Evolutionary conservation across 2,888 invertebrate genomes (phyloP).

Genomic region (Phyllotreta striolata): DNA sequence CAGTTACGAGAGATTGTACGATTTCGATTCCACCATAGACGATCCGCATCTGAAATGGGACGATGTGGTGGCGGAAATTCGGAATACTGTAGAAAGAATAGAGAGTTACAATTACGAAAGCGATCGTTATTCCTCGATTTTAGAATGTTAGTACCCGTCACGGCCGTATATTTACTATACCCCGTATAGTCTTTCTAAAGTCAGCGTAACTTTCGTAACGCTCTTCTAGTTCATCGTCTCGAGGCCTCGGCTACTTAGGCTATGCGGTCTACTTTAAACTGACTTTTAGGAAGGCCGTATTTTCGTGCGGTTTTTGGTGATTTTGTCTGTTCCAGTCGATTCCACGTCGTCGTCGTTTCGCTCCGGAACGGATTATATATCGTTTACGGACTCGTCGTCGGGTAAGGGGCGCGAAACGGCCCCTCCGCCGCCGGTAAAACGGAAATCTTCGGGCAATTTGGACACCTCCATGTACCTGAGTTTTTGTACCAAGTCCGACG

Average conservation of each 20-base stretch:
- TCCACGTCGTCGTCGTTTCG: neutral
- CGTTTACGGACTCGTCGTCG: neutral
- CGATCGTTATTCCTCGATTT: constrained; percentile 19
- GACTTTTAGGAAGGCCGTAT: neutral
- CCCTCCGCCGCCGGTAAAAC: neutral
- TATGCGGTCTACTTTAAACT: neutral
- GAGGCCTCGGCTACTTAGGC: no score
- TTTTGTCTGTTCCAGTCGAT: constrained; percentile 8
- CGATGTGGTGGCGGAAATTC: constrained; percentile 40
- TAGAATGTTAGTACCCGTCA: neutral
- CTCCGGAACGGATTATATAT: constrained; percentile 7
- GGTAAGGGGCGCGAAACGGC: neutral
- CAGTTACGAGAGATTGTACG: constrained; percentile 7
- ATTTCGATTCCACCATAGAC: constrained; percentile 26
- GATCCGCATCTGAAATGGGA: constrained; percentile 32
- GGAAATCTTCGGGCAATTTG: neutral
- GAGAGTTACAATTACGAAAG: constrained; percentile 45
- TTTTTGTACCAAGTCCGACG: constrained; percentile 19
- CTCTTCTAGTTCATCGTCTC: no score
- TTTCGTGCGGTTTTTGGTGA: neutral
- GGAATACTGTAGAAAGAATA: constrained; percentile 42
- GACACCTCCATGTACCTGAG: constrained; percentile 16
- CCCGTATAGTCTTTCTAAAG: neutral
- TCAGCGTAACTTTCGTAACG: no score
- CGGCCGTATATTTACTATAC: no score